Conservation (phyloP, 2,113 vertebrate species). For the Zosterops japonicus region DNA sequence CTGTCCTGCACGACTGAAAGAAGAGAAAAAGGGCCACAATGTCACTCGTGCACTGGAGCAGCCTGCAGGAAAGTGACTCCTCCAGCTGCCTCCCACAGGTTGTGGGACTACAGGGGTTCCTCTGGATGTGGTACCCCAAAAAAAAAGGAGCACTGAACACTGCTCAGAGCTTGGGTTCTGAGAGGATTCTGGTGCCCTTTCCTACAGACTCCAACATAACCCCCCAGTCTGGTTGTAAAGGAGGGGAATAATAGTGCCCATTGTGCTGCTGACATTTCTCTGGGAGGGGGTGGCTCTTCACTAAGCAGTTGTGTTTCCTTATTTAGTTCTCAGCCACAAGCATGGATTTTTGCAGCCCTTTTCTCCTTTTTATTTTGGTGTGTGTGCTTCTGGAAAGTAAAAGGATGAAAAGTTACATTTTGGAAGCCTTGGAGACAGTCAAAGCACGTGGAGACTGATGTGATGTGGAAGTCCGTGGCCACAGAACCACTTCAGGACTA, state of each 20-base stretch:
- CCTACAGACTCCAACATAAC: neutral
- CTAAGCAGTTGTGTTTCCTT: slow-evolving; percentile 9
- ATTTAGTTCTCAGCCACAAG: neutral
- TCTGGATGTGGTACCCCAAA: neutral
- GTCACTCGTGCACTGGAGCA: neutral
- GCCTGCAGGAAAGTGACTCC: neutral
- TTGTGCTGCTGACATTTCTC: slow-evolving; percentile 54
- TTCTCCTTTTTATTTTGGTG: neutral
- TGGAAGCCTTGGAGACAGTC: neutral
- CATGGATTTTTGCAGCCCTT: neutral
- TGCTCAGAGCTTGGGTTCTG: neutral
- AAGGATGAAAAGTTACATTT: neutral
- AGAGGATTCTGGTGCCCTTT: neutral
- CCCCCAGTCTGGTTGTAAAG: neutral
- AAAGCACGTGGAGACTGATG: neutral
- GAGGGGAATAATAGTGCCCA: neutral
- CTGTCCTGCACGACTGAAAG: fast-evolving
- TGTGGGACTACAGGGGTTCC: neutral
- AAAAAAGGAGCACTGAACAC: neutral
- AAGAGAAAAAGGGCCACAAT: neutral
- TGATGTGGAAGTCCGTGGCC: neutral
- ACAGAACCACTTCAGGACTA: neutral
- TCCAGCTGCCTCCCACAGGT: neutral
- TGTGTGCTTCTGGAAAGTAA: neutral
- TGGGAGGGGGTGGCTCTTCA: neutral